Percentiles rank a stretch among this genome's conserved stretches.
Evolutionary conservation across 2,888 invertebrate species (phyloP).

Genomic region (Stenodera caucasica): DNA sequence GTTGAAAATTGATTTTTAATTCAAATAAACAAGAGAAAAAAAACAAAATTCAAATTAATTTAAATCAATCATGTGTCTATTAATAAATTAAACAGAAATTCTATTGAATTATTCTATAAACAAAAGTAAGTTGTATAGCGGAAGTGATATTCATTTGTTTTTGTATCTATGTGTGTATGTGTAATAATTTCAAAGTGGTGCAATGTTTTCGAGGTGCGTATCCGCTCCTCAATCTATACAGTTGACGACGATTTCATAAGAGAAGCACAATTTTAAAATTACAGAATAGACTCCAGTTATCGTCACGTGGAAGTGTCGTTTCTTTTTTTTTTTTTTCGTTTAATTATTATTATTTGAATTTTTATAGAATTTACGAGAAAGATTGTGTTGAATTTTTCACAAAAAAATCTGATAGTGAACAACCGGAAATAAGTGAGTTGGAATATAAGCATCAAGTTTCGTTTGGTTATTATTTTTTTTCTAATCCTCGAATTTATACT

Average conservation of each 20-base stretch:
- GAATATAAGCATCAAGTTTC: not conserved
- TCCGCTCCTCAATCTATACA: conserved; percentile 44
- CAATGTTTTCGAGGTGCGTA: conserved; percentile 55
- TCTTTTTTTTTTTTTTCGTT: conserved; percentile 30
- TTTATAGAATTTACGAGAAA: not conserved
- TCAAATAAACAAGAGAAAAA: too few species aligned
- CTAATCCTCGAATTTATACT: too few species aligned
- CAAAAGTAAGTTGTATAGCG: not conserved
- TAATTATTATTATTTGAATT: too few species aligned
- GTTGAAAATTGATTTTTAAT: too few species aligned
- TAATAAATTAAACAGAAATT: too few species aligned
- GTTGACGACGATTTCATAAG: conserved; percentile 50
- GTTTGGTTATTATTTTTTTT: not conserved
- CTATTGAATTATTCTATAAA: not conserved
- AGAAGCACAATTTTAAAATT: not conserved
- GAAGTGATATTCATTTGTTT: conserved; percentile 10
- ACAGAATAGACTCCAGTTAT: conserved; percentile 27
- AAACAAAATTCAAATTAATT: too few species aligned
- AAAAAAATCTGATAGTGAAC: not conserved
- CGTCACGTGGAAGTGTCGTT: conserved; percentile 50
- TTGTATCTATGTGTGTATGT: conserved; percentile 21
- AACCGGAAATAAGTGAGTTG: not conserved
- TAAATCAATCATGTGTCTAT: too few species aligned
- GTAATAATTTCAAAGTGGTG: conserved; percentile 52
- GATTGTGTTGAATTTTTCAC: not conserved